Conservation (phyloP, 2,113 vertebrate species). For the Elanus axillaris region DNA sequence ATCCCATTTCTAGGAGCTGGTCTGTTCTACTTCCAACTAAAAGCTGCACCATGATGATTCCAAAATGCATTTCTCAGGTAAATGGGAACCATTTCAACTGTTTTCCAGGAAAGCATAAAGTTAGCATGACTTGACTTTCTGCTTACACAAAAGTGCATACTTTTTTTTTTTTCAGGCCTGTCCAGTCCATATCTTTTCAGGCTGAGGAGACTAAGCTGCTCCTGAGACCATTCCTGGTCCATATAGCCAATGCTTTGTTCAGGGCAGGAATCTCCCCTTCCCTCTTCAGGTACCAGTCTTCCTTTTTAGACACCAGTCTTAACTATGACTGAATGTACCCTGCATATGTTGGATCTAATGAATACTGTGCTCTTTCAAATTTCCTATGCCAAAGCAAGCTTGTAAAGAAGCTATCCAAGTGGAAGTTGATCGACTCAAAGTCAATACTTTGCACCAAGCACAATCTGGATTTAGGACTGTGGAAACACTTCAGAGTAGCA, state of each 20-base stretch:
- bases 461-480: background rate
- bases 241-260: background rate
- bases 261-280: background rate
- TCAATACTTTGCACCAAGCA: background rate
- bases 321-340: rapidly evolving
- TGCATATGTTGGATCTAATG: background rate
- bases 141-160: background rate
- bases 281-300: background rate
- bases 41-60: background rate
- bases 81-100: background rate
- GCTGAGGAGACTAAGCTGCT: background rate
- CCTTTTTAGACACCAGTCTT: background rate
- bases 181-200: background rate
- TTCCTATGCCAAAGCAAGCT: background rate
- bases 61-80: background rate
- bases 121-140: background rate
- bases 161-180: background rate
- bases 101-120: background rate
- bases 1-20: background rate
- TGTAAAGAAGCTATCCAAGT: background rate
- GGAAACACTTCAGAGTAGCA: background rate
- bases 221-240: background rate
- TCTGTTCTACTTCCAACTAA: background rate
- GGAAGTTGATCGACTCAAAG: background rate
- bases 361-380: background rate